Evolutionary conservation across 1,140 invertebrate genomes (phyloP).

Genomic region (Drosophila mojavensis): DNA sequence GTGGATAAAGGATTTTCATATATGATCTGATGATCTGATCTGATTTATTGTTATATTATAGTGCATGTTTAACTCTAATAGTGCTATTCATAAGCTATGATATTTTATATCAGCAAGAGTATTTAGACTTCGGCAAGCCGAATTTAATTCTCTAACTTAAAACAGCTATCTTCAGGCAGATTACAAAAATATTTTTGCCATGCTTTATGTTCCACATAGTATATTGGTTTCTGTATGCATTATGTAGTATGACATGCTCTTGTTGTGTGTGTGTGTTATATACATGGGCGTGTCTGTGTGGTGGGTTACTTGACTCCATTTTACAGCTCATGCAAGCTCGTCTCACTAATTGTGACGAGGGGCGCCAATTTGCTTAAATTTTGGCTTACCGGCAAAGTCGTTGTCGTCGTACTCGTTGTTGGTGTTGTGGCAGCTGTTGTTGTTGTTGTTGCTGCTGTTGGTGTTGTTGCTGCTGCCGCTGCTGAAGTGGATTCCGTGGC

Average conservation of each 20-base stretch:
- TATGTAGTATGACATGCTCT: conserved; percentile 48
- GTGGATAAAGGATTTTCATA: background rate
- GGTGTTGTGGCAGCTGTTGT: background rate
- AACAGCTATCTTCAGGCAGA: background rate
- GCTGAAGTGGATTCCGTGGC: conserved; percentile 10
- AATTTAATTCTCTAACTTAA: background rate
- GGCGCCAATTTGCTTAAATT: conserved; percentile 71
- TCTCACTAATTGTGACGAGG: conserved; percentile 75
- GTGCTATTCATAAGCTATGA: no score
- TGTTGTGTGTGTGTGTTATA: conserved; percentile 35
- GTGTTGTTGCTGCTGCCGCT: background rate
- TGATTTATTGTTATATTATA: no score
- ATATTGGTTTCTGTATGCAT: conserved; percentile 8
- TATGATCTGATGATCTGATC: no score
- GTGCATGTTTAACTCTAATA: no score
- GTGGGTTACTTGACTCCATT: conserved; percentile 22
- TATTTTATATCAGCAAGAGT: background rate
- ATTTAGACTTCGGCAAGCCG: background rate
- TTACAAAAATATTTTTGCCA: background rate
- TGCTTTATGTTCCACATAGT: conserved; percentile 13
- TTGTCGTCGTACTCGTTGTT: conserved; percentile 14
- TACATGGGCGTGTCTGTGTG: conserved; percentile 25
- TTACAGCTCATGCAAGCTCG: conserved; percentile 70
- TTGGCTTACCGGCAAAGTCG: conserved; percentile 74
- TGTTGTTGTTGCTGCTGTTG: conserved; percentile 5